These are phyloP conservation scores for Urophycis tenuis DNA, from an alignment of 2,797 vertebrate species.

Conservation along the genomic window DNA sequence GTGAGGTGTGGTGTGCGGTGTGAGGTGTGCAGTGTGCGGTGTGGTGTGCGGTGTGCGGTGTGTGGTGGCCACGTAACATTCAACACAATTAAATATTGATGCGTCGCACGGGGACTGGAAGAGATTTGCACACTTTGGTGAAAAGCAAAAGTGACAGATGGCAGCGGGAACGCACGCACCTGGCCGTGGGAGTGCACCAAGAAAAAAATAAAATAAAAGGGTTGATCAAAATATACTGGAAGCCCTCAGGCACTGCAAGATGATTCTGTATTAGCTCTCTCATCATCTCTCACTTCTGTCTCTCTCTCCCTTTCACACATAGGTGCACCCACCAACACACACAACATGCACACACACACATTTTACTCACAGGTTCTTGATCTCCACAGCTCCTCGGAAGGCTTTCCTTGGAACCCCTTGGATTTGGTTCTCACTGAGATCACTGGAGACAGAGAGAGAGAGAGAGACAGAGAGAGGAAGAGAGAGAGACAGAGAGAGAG, in stretches of 20 bases:
- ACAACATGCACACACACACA: conserved; percentile 34
- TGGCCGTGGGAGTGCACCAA: too few relatives aligned
- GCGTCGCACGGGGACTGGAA: conserved; percentile 43
- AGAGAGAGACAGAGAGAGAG: conserved; percentile 11
- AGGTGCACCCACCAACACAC: conserved; percentile 17
- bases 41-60: conserved; percentile 37
- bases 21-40: not conserved
- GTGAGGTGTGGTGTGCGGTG: too few relatives aligned
- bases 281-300: too few relatives aligned
- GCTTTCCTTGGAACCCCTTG: conserved; percentile 96
- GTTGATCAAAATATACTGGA: too few relatives aligned
- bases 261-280: too few relatives aligned
- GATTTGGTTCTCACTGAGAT: conserved; percentile 98
- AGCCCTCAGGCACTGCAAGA: too few relatives aligned
- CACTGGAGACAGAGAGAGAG: conserved; percentile 64
- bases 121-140: conserved; percentile 33
- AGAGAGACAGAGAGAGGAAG: not conserved
- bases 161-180: too few relatives aligned
- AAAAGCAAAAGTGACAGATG: too few relatives aligned
- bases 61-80: conserved; percentile 64
- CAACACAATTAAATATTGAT: conserved; percentile 72
- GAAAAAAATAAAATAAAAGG: too few relatives aligned
- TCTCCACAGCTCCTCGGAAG: conserved; percentile 93
- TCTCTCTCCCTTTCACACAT: not conserved
- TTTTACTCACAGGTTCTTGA: conserved; percentile 94